Base-by-base conservation (phyloP, 1,140 invertebrate genomes). In the Lasaia peninsularis region DNA sequence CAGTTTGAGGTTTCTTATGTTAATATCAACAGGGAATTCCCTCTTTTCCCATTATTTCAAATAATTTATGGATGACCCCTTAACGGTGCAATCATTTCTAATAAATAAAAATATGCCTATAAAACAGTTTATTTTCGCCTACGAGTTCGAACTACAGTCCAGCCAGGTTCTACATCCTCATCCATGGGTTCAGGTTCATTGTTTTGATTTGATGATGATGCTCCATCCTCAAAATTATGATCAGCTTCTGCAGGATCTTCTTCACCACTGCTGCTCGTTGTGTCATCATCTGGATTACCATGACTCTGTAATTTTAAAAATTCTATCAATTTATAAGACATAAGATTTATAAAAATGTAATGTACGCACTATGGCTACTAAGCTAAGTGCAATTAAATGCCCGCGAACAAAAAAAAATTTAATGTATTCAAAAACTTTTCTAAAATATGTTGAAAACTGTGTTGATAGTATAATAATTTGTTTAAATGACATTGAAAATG, bases 161-260 rank as follows among this genome's bases (percentile, higher is more conserved):
- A 92, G 7, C 91, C 92, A 0, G 88, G 86, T 60, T 92, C 92
- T 1, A 81, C 78, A 69, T 92, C 91, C 33, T 92, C 89, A 34
- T 91, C 88, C 85, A 88, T 85, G 2, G 80, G 78, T 55, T 85
- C 78, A 14, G 65, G 63, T 11, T 64, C 69, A 56, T 69, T 59
- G 16, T 58, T 69, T 24, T 60, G 58, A 6, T 68, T 69, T 11
- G 75, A 75, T 33, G 78, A 68, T 56, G 71, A 60, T 28, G 73
- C 52, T 20, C 58, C 61, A 32, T 62, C 63, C 21, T 55, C 67
- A 44, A 53, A 58, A 54, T 56, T 24, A 12, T 58, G 55, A 59
- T 69, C 60, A 24, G 75, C 67, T 2, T 71, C 71, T 18, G 37
- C 16, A 9, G 6, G 14, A 20, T 86, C 80, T 18, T 88, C 83